Base-by-base conservation (phyloP, 2,888 invertebrate species). In the Tetrapedia diversipes region DNA sequence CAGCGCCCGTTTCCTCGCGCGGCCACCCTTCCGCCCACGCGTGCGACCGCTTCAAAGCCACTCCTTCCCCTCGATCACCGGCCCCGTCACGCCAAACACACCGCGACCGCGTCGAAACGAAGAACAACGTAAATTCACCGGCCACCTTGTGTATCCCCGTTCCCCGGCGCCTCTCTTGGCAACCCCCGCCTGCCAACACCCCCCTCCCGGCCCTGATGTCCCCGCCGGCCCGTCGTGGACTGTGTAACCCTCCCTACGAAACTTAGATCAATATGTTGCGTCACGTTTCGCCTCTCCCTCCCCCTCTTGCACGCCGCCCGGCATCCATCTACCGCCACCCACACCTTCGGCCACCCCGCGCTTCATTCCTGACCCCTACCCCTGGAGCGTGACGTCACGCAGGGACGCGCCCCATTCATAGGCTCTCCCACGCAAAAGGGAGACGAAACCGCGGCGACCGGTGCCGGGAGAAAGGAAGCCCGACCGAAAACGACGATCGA, bases 251-350 rank as follows among this genome's bases (percentile, higher is more conserved):
- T 82, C 79, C 79, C 84, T 84, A 86, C 87, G 86, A 88, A 88
- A 89, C 89, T 87, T 89, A 89, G 90, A 92, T 91, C 91, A 91
- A 91, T 92, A 91, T 90, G 87, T 91, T 91, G 91, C 91, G 91
- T 91, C 91, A 92, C 89, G 88, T 91, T 86, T 87, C 84, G 85
- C 83, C 84, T n/a, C n/a, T n/a, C n/a, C n/a, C n/a, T n/a, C 80
- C 83, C 86, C 84, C 84, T 78, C 82, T 68, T 47, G 78, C 82
- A 72, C 85, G 78, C 81, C 86, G 79, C 86, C 89, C 86, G 49
- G 75, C 79, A 75, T 82, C 84, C 84, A 66, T 76, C 83, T 81
- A 53, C 66, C 51, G 77, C 85, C 79, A 79, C 81, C 84, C 76
- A 81, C 82, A 77, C 70, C 82, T 57, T 72, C 82, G 63, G 56